Evolutionary conservation across 2,797 vertebrate genomes (phyloP).

Genomic region (Choloepus didactylus): DNA sequence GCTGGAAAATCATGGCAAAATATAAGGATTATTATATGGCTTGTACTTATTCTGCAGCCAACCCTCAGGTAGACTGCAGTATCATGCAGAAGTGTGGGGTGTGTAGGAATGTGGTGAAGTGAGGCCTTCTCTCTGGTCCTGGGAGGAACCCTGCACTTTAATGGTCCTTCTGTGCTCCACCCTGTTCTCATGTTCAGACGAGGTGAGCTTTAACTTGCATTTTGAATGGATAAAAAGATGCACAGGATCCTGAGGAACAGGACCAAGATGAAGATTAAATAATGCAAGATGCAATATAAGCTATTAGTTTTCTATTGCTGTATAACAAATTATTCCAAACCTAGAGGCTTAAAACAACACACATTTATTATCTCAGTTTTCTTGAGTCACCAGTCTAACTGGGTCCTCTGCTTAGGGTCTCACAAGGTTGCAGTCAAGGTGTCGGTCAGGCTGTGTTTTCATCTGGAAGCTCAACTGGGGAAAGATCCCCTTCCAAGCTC

Average conservation of each 20-base stretch:
- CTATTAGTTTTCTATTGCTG: neutral
- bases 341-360: too few species aligned
- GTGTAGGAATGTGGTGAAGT: neutral
- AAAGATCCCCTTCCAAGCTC: neutral
- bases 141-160: neutral
- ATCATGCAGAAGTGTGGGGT: neutral
- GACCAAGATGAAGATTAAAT: slow-evolving; percentile 1
- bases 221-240: slow-evolving; percentile 1
- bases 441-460: too few species aligned
- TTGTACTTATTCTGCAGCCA: neutral
- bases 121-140: neutral
- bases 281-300: neutral
- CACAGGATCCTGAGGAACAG: neutral
- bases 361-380: neutral
- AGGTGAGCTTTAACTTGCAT: neutral
- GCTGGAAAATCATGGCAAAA: neutral
- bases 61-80: neutral
- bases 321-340: neutral
- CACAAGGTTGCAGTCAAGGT: neutral
- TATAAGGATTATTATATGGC: neutral
- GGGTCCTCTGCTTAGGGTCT: neutral
- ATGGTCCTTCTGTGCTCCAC: neutral
- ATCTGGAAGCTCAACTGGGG: neutral
- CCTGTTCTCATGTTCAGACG: slow-evolving; percentile 17
- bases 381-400: neutral